Percentiles rank a stretch among this genome's conserved stretches.
phyloP scores from a whole-genome alignment of 2,113 vertebrate genomes.

The Percopsis transmontana region DNA sequence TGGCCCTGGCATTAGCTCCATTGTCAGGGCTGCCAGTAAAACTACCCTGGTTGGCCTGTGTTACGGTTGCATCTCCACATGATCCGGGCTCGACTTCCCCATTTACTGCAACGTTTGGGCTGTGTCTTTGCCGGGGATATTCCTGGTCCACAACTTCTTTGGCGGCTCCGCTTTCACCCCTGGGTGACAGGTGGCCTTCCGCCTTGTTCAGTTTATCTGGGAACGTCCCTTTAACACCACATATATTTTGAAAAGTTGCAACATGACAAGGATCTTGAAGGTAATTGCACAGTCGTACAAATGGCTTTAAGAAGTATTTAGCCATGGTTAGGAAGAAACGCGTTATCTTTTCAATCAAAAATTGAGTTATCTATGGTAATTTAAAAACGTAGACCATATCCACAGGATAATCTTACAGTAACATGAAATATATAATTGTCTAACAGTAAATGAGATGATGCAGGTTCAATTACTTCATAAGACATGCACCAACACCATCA shows the following conservation, averaged over 20 bases:
- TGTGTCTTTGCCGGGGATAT: slow-evolving; percentile 48
- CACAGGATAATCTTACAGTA: slow-evolving; percentile 1
- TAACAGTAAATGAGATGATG: not conserved
- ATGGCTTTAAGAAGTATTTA: slow-evolving; percentile 45
- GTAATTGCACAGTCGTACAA: slow-evolving; percentile 68
- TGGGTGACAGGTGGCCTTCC: slow-evolving; percentile 33
- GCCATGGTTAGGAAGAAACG: slow-evolving; percentile 58
- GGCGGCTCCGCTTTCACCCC: slow-evolving; percentile 22
- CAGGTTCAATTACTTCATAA: not conserved
- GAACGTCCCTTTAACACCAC: slow-evolving; percentile 84
- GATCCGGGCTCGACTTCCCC: slow-evolving; percentile 13
- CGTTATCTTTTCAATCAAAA: not conserved
- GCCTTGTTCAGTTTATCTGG: slow-evolving; percentile 34
- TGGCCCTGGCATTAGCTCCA: slow-evolving; percentile 48
- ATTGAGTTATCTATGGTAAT: no score
- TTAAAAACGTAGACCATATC: slow-evolving; percentile 35
- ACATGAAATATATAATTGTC: not conserved
- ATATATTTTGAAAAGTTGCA: slow-evolving; percentile 88
- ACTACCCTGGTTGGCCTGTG: slow-evolving; percentile 42
- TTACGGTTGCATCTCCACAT: not conserved
- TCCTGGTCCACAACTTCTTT: slow-evolving; percentile 5
- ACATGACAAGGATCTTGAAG: slow-evolving; percentile 90
- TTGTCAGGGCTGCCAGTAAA: slow-evolving; percentile 17
- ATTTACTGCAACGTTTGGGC: slow-evolving; percentile 13
- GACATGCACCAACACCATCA: not conserved